phyloP scores from a whole-genome alignment of 2,797 vertebrate genomes.

The Halcyon badia region DNA sequence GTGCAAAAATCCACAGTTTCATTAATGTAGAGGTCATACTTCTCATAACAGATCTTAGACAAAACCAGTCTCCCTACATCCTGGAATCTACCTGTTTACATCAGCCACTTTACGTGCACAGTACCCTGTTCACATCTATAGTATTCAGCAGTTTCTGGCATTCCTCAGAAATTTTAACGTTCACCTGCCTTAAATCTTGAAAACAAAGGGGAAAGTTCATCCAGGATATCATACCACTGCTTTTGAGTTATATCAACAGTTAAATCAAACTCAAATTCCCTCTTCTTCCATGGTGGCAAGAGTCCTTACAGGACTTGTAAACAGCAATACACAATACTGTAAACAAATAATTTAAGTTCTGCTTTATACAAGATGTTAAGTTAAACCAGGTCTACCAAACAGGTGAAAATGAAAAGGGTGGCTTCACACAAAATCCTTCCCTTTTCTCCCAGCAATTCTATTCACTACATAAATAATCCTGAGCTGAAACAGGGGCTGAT shows the following conservation, averaged over 20 bases:
- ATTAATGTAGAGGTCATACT: constrained; percentile 64
- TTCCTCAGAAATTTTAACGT: constrained; percentile 49
- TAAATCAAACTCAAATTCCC: constrained; percentile 41
- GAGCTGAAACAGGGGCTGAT: constrained; percentile 80
- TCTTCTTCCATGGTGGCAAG: constrained; percentile 74
- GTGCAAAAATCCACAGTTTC: constrained; percentile 72
- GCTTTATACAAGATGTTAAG: constrained; percentile 75
- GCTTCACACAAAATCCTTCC: constrained; percentile 77
- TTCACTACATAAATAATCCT: constrained; percentile 82
- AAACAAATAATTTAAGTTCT: constrained; percentile 80
- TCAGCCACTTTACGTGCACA: constrained; percentile 53
- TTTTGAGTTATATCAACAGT: constrained; percentile 21
- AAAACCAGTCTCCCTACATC: constrained; percentile 53
- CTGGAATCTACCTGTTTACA: constrained; percentile 49
- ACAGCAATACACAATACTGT: constrained; percentile 85
- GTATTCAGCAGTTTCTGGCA: constrained; percentile 57
- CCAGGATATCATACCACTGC: constrained; percentile 7
- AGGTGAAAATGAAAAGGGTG: constrained; percentile 74
- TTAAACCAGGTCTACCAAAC: constrained; percentile 72
- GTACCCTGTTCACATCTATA: constrained; percentile 62
- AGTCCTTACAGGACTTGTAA: constrained; percentile 83
- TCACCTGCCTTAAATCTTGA: constrained; percentile 63
- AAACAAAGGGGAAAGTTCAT: constrained; percentile 51
- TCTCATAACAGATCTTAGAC: constrained; percentile 33
- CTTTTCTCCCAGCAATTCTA: constrained; percentile 73